A percentile compares a stretch with the other conserved stretches of the same genome.
phyloP scores from a whole-genome alignment of 2,888 invertebrate genomes.

The Deilephila elpenor region DNA sequence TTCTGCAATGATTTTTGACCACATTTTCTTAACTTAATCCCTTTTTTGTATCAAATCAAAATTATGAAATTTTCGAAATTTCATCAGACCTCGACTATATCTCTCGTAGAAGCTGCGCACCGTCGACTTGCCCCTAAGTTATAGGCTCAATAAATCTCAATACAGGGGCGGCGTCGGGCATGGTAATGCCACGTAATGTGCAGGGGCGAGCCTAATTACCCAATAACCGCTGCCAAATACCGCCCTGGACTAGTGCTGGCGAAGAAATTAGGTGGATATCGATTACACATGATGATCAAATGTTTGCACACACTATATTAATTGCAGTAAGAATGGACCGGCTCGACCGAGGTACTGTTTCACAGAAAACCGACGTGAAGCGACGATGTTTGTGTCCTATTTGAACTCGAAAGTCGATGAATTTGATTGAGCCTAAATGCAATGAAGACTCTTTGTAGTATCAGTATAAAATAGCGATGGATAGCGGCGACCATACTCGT shows the following conservation, averaged over 20 bases:
- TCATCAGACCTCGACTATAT: not conserved
- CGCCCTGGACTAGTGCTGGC: not conserved
- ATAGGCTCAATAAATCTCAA: constrained; percentile 62
- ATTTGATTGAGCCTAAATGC: too few species aligned
- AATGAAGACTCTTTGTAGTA: too few species aligned
- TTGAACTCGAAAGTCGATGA: too few species aligned
- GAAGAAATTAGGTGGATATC: not conserved
- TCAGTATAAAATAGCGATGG: too few species aligned
- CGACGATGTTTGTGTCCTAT: too few species aligned
- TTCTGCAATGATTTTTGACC: too few species aligned
- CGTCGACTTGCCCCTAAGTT: constrained; percentile 47
- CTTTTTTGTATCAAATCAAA: not conserved
- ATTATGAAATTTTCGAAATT: not conserved
- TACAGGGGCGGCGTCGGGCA: constrained; percentile 45
- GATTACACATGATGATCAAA: not conserved
- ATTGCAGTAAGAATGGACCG: too few species aligned
- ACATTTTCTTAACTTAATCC: not conserved
- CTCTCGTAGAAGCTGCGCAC: constrained; percentile 32
- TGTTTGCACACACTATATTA: too few species aligned
- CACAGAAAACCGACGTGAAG: too few species aligned
- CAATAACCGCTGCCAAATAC: not conserved
- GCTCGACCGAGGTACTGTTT: too few species aligned
- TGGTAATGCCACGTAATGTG: constrained; percentile 56
- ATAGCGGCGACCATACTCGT: too few species aligned
- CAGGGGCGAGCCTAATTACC: constrained; percentile 6